A percentile compares a stretch with the other conserved stretches of the same genome.
phyloP scores from a whole-genome alignment of 2,113 vertebrate genomes.

The Pyrgilauda ruficollis region DNA sequence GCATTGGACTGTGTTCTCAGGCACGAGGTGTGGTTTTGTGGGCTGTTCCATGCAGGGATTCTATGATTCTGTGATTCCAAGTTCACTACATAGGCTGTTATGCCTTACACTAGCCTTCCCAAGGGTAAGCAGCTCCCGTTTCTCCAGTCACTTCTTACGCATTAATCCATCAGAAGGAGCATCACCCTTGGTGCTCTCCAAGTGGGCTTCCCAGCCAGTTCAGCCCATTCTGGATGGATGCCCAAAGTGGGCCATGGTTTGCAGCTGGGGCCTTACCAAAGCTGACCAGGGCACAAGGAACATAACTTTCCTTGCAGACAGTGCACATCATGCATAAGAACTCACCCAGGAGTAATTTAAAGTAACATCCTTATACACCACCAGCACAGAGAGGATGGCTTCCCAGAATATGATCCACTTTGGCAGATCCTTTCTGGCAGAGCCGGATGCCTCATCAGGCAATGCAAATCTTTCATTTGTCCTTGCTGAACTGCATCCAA shows the following conservation, averaged over 20 bases:
- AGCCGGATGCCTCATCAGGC: neutral
- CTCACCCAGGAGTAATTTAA: neutral
- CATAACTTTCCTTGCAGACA: neutral
- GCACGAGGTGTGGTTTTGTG: accelerated
- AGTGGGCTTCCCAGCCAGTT: neutral
- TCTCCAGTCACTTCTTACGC: neutral
- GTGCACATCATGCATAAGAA: neutral
- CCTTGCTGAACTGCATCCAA: neutral
- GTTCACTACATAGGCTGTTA: neutral
- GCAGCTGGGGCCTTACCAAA: neutral
- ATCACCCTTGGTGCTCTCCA: neutral
- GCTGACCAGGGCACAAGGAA: neutral
- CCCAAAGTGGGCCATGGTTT: neutral
- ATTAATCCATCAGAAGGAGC: neutral
- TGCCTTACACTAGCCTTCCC: neutral
- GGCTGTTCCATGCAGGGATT: neutral
- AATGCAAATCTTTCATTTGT: neutral
- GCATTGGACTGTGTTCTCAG: neutral
- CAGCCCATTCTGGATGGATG: neutral
- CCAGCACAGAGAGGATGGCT: neutral
- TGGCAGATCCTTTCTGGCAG: neutral
- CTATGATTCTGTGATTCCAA: neutral
- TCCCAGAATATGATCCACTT: neutral
- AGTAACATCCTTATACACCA: neutral
- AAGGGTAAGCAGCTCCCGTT: neutral